Evolutionary conservation across 2,888 invertebrate species (phyloP).

Genomic region (Tetheella fluctuosa): DNA sequence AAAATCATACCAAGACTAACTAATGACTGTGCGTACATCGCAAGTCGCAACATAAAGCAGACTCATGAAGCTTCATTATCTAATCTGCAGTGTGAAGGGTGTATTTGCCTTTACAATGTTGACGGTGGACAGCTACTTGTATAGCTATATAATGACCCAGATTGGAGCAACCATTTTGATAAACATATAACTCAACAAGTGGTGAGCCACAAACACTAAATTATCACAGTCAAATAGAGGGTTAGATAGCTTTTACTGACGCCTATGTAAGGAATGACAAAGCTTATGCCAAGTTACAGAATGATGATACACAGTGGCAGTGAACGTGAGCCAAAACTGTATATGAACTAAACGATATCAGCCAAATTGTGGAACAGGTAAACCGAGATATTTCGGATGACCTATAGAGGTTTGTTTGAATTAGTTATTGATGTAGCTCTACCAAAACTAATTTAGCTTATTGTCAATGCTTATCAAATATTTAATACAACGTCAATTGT

Average conservation of each 20-base stretch:
- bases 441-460: too few relatives aligned
- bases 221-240: not conserved
- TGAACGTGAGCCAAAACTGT: slow-evolving; percentile 29
- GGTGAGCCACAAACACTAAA: slow-evolving; percentile 21
- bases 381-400: not conserved
- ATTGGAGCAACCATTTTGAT: slow-evolving; percentile 22
- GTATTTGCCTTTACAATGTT: not conserved
- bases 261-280: not conserved
- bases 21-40: not conserved
- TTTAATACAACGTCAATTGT: too few relatives aligned
- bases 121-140: not conserved
- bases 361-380: slow-evolving; percentile 32
- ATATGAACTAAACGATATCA: slow-evolving; percentile 17
- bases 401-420: not conserved
- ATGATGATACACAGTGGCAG: not conserved
- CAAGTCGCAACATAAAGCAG: not conserved
- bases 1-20: not conserved
- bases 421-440: not conserved
- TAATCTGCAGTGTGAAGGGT: slow-evolving; percentile 1
- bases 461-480: too few relatives aligned
- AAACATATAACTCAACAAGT: slow-evolving; percentile 42
- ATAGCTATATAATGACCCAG: slow-evolving; percentile 28
- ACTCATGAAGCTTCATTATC: not conserved
- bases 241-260: not conserved
- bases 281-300: not conserved